Base-by-base conservation (phyloP, 2,888 invertebrate genomes). In the Volucella inanis region DNA sequence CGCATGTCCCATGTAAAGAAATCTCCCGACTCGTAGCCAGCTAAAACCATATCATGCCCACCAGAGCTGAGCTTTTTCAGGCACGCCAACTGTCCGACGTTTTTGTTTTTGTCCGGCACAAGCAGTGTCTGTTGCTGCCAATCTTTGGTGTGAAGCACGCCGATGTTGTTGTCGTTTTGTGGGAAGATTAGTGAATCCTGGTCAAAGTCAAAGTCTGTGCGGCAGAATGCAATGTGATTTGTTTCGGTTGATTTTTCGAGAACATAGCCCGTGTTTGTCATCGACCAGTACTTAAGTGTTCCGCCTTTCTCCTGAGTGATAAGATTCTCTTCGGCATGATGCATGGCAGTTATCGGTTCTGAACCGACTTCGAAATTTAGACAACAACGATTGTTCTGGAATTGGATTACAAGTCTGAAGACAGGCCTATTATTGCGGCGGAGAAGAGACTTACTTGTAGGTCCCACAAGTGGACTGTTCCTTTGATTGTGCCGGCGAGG, bases 291-390 rank as follows among this genome's bases (percentile, higher is more conserved):
- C 91, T 95, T 95, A 54, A 95, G 93, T 65, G 93, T 92, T 85
- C 96, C 96, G 81, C 94, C 94, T 91, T 96, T 96, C 90, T 96
- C 95, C 92, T 96, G 96, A 9, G 95, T 95, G 87, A 96, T 93
- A 87, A 96, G 93, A 87, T 94, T 93, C 87, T 93, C 93, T 72
- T 93, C 93, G 3, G 94, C 93, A 89, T 94, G 94, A 88, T 91
- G 90, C 15, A 92, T 83, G 62, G 89, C 88, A n/a, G 90, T 90
- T n/a, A 92, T 89, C 3, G 92, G 91, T 90, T 94, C 93, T 89
- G 93, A 93, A 89, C 95, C 95, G 90, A 95, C 93, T 89, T 93
- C 92, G 88, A 96, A 94, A 90, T 95, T 95, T 87, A 94, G 93
- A 87, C 94, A 93, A 87, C 95, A 93, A 88, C 96, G 94, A 90